Evolutionary conservation across 2,113 vertebrate species (phyloP).

Genomic region (Brachyhypopomus occidentalis): DNA sequence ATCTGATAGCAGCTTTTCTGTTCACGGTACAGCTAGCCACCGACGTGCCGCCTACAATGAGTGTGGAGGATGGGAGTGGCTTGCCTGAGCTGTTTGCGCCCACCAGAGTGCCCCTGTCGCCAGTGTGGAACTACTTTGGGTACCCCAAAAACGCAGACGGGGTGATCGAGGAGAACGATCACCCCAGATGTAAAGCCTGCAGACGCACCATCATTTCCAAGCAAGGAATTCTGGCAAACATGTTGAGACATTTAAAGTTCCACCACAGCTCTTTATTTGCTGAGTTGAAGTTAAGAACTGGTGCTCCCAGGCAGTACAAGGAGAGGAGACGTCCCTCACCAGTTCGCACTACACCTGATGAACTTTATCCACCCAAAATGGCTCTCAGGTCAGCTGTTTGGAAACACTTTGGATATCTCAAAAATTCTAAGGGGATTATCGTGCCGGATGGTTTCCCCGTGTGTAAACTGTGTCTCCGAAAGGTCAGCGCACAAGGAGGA

Average conservation of each 20-base stretch:
- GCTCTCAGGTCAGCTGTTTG: slow-evolving; percentile 39
- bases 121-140: slow-evolving; percentile 43
- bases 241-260: slow-evolving; percentile 40
- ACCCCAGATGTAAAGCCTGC: slow-evolving; percentile 43
- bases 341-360: slow-evolving; percentile 10
- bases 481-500: slow-evolving; percentile 33
- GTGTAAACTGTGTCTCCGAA: slow-evolving; percentile 44
- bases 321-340: slow-evolving; percentile 16
- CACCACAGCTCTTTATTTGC: slow-evolving; percentile 28
- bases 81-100: slow-evolving; percentile 34
- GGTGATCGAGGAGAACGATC: slow-evolving; percentile 27
- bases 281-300: slow-evolving; percentile 30
- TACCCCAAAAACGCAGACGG: slow-evolving; percentile 36
- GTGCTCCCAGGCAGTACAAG: slow-evolving; percentile 17
- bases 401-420: slow-evolving; percentile 44
- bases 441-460: slow-evolving; percentile 36
- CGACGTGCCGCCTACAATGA: background rate
- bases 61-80: background rate
- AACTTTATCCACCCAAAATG: slow-evolving; percentile 33
- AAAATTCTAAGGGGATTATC: slow-evolving; percentile 34
- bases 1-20: background rate
- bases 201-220: slow-evolving; percentile 39
- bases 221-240: slow-evolving; percentile 42
- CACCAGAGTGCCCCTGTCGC: slow-evolving; percentile 25
- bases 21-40: background rate